phyloP scores from a whole-genome alignment of 2,113 vertebrate genomes.

The Xiphophorus maculatus region DNA sequence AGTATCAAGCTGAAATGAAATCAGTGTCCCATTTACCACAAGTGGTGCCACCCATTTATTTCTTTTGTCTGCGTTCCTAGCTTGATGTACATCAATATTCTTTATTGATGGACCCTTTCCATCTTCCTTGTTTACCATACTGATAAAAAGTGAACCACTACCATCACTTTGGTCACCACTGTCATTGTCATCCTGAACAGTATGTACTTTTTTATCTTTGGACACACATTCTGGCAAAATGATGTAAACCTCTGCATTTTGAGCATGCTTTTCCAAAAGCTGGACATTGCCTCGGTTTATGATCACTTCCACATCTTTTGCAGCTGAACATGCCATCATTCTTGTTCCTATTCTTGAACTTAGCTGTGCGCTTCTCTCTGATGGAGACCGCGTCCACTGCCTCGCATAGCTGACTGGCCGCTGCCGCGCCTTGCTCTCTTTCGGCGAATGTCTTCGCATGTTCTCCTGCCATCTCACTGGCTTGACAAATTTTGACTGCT shows the following conservation, averaged over 20 bases:
- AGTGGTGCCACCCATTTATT: conserved; percentile 4
- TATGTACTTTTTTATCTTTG: conserved; percentile 7
- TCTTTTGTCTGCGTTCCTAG: no score
- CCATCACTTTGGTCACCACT: neutral
- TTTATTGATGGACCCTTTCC: no score
- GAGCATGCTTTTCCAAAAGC: neutral
- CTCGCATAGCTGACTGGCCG: no score
- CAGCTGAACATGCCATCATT: neutral
- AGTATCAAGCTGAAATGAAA: neutral
- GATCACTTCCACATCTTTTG: neutral
- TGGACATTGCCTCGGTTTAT: neutral
- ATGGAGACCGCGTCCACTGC: no score
- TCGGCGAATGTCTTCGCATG: neutral
- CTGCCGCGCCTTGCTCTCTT: no score
- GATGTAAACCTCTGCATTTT: neutral
- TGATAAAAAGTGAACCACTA: conserved; percentile 3
- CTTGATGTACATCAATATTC: no score
- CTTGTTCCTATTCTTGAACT: no score
- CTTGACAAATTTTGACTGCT: neutral
- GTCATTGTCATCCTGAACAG: conserved; percentile 14
- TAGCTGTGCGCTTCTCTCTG: no score
- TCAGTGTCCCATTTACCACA: neutral
- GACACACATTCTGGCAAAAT: conserved; percentile 4
- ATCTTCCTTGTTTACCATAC: neutral
- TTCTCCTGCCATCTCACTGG: neutral